phyloP scores from a whole-genome alignment of 2,797 vertebrate species.

The Myoxocephalus aenaeus region DNA sequence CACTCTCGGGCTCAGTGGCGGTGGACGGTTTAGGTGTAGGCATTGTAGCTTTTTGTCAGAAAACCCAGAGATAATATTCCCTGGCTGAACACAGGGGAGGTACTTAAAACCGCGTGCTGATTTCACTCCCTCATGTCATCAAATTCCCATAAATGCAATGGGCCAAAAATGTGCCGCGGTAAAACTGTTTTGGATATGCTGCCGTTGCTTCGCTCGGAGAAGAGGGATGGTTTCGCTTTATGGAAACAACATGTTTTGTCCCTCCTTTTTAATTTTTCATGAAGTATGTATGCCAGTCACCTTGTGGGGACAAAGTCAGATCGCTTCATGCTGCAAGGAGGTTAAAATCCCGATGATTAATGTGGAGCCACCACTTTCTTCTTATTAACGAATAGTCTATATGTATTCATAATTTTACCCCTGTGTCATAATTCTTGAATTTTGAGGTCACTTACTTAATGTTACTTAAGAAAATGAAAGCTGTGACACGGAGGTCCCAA shows the following conservation, averaged over 20 bases:
- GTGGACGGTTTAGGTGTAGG: slow-evolving; percentile 26
- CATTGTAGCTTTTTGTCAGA: slow-evolving; percentile 12
- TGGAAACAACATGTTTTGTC: slow-evolving; percentile 15
- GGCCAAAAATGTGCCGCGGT: slow-evolving; percentile 14
- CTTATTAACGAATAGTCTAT: slow-evolving; percentile 72
- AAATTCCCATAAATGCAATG: slow-evolving; percentile 17
- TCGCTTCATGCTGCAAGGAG: slow-evolving; percentile 62
- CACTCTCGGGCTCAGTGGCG: slow-evolving; percentile 22
- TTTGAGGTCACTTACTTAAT: slow-evolving; percentile 75
- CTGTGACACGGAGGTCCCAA: slow-evolving; percentile 72
- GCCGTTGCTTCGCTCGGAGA: not conserved
- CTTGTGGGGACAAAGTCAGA: slow-evolving; percentile 59
- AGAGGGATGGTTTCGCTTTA: not conserved
- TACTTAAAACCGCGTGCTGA: not conserved
- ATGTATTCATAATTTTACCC: slow-evolving; percentile 72
- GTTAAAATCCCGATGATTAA: slow-evolving; percentile 76
- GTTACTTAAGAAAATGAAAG: slow-evolving; percentile 85
- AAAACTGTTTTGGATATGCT: slow-evolving; percentile 13
- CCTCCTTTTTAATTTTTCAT: slow-evolving; percentile 2
- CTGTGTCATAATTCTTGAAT: slow-evolving; percentile 76
- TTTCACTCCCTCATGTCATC: slow-evolving; percentile 26
- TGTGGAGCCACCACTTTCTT: slow-evolving; percentile 66
- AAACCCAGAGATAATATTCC: slow-evolving; percentile 14
- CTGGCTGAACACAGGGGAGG: not conserved
- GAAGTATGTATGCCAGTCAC: slow-evolving; percentile 46